Evolutionary conservation across 1,140 invertebrate genomes (phyloP).

Genomic region (Heterodera schachtii): DNA sequence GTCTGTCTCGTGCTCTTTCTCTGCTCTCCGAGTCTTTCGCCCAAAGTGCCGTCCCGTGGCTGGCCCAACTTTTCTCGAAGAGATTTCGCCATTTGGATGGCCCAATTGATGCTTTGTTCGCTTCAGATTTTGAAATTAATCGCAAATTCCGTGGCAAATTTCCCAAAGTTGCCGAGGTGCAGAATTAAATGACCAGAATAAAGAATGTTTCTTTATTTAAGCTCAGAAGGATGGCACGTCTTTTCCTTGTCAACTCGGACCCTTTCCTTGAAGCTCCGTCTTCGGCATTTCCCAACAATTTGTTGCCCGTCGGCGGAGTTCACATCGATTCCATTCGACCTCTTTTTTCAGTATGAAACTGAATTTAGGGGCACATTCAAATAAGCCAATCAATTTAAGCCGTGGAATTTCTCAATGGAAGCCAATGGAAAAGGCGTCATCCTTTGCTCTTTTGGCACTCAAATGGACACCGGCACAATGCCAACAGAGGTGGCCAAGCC

Average conservation of each 20-base stretch:
- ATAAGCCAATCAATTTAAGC: slow-evolving; percentile 44
- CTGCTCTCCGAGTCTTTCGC: slow-evolving; percentile 46
- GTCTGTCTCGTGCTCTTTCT: slow-evolving; percentile 24
- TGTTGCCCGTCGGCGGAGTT: slow-evolving; percentile 59
- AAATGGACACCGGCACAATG: slow-evolving; percentile 54
- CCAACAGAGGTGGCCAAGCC: slow-evolving; percentile 33
- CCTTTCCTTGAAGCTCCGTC: slow-evolving; percentile 47
- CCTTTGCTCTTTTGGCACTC: slow-evolving; percentile 58
- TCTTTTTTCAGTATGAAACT: slow-evolving; percentile 51
- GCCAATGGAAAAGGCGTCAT: slow-evolving; percentile 56
- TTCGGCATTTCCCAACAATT: slow-evolving; percentile 37
- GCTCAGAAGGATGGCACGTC: slow-evolving; percentile 58
- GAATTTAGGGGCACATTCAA: not conserved
- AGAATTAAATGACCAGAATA: too few relatives aligned
- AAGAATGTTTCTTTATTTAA: slow-evolving; percentile 18
- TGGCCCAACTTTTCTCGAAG: slow-evolving; percentile 41
- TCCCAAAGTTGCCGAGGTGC: slow-evolving; percentile 50
- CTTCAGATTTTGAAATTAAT: slow-evolving; percentile 60
- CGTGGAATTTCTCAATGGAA: slow-evolving; percentile 62
- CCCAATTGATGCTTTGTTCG: slow-evolving; percentile 58
- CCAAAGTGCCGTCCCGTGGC: slow-evolving; percentile 33
- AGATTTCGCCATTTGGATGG: slow-evolving; percentile 52
- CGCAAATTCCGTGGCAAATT: slow-evolving; percentile 51
- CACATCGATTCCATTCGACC: slow-evolving; percentile 60
- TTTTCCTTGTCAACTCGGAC: slow-evolving; percentile 61